Conservation (phyloP, 2,113 vertebrate species). For the Callaeas wilsoni region DNA sequence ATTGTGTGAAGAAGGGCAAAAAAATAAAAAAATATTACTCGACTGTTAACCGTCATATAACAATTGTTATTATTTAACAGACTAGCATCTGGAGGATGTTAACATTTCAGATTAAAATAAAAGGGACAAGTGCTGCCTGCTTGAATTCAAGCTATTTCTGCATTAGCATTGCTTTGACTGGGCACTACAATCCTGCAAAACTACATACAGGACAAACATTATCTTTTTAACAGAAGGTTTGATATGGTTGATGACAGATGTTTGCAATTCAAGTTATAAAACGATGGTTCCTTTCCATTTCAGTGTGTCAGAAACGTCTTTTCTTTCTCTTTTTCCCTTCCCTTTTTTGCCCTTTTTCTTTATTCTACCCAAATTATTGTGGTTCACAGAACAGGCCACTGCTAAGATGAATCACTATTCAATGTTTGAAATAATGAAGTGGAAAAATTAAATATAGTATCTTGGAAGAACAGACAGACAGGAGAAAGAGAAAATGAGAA, state of each 20-base stretch:
- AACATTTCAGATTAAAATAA: constrained; percentile 42
- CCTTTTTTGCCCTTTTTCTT: not conserved
- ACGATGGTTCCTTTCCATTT: constrained; percentile 33
- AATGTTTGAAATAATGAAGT: constrained; percentile 38
- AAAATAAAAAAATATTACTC: not conserved
- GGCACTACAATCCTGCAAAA: constrained; percentile 14
- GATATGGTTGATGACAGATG: constrained; percentile 14
- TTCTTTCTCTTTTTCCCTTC: not conserved
- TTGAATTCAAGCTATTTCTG: constrained; percentile 24
- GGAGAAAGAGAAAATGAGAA: not conserved
- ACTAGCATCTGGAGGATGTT: constrained; percentile 30
- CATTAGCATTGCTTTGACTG: not conserved
- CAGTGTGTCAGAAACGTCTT: not conserved
- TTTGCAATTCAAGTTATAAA: constrained; percentile 41
- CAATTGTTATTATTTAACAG: constrained; percentile 42
- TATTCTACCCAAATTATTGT: constrained; percentile 36
- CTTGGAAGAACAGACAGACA: constrained; percentile 7
- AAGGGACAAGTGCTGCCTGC: constrained; percentile 31
- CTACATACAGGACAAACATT: constrained; percentile 28
- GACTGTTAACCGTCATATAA: not conserved
- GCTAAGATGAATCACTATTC: constrained; percentile 50
- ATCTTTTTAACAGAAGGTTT: constrained; percentile 34
- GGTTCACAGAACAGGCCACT: constrained; percentile 30
- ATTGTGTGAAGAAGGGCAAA: not conserved
- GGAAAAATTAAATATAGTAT: constrained; percentile 58